Evolutionary conservation across 2,797 vertebrate genomes (phyloP), one percentile per base, ranked within the genome.

Genomic region (Aulostomus chinensis): DNA sequence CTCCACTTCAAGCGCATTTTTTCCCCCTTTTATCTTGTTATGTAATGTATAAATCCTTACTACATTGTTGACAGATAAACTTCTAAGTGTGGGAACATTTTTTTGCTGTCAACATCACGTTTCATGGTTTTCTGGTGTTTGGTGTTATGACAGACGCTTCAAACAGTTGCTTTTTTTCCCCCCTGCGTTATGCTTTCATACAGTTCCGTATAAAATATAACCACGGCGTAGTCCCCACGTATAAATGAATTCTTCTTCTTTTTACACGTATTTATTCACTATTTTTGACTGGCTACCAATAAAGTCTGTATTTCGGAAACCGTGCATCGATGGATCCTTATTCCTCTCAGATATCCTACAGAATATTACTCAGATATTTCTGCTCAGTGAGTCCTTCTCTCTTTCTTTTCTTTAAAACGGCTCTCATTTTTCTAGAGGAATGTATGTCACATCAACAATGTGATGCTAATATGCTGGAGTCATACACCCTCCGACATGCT

Each of bases 391-490:
- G n/a, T n/a, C 24, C 36, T 21, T 37, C 9, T 12, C 49, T n/a
- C 30, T 2, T 4, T 45, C 49, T 37, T 45, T 18, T 22, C 46
- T 15, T 34, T 34, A 36, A 43, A 64, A 45, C 16, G 26, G 20
- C 42, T 56, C 54, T 1, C 9, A 50, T 41, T 74, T 61, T 42
- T 21, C 36, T n/a, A 0, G 15, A 55, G 16, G 57, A 51, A 59
- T 63, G 36, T 59, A 24, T 77, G 78, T 68, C 55, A 63, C 47
- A 43, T 67, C 66, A 75, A 49, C 80, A 62, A 46, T 36, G 20
- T 59, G 62, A 68, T 64, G 56, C 60, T 83, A 81, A 84, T 83
- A 64, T 61, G 67, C 53, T 1, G 48, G 13, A 62, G 69, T 59
- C 54, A 11, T 22, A 30, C 36, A 42, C 47, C 60, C 62, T 50